A percentile compares a stretch with the other conserved stretches of the same genome.
phyloP scores from a whole-genome alignment of 2,113 vertebrate species.

The Turdus rufiventris region DNA sequence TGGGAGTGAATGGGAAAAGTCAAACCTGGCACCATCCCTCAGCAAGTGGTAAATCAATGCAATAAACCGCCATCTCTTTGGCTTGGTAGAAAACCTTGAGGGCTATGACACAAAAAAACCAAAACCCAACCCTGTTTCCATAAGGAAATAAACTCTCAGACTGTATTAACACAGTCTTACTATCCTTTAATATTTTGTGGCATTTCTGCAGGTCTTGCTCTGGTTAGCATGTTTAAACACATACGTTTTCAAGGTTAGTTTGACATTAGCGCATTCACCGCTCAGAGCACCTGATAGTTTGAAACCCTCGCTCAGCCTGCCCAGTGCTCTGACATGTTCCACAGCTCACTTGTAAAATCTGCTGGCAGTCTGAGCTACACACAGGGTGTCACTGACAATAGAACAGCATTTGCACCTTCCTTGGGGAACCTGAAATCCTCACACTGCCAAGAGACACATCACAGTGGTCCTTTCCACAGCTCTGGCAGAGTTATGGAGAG shows the following conservation, averaged over 20 bases:
- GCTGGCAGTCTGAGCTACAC: neutral
- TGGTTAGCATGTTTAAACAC: neutral
- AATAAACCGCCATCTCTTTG: neutral
- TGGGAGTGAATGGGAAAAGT: neutral
- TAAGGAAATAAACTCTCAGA: neutral
- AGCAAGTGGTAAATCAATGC: neutral
- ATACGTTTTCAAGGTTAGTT: neutral
- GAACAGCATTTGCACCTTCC: neutral
- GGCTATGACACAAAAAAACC: neutral
- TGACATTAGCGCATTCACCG: neutral
- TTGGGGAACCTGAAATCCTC: neutral
- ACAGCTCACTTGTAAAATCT: neutral
- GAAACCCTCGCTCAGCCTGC: accelerated
- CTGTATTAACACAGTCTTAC: neutral
- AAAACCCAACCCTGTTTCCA: neutral
- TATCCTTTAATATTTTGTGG: conserved; percentile 2
- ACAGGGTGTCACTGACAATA: neutral
- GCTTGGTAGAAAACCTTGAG: neutral
- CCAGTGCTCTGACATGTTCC: accelerated
- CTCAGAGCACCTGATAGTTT: neutral
- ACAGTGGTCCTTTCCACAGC: neutral
- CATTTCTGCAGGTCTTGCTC: neutral
- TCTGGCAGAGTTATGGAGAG: neutral
- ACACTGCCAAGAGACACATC: neutral
- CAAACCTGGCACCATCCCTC: neutral